Base-by-base conservation (phyloP, 2,797 vertebrate species). In the Epinephelus awoara region DNA sequence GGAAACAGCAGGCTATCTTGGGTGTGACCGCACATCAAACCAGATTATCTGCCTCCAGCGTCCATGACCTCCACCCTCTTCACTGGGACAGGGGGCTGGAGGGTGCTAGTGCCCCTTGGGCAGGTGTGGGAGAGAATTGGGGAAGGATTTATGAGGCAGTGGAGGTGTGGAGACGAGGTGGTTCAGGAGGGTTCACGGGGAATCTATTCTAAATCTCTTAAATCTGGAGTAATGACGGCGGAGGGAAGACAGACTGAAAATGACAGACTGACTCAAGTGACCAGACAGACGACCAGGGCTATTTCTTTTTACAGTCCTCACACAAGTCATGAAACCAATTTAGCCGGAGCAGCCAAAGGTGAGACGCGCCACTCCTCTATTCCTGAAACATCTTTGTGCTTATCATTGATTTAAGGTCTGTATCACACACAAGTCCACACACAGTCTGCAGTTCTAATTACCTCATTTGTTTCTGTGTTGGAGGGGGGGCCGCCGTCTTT, bases 401-500 rank as follows among this genome's bases (percentile, higher is more conserved):
- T 1, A 25, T 52, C 47, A 52, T 11, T 56, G 59, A 34, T 66
- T 54, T 67, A 13, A 17, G n/a, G 13, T 51, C 27, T 13, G 3
- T 6, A 38, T 2, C 18, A 50, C 2, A 29, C 27, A 27, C 29
- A 29, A 34, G 5, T 5, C 38, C 4, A 21, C 21, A 6, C 17
- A 18, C 2, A 21, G 29, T 18, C 25, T 61, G 27, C 14, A 27
- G 54, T 23, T 75, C 40, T 44, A 59, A 50, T 85, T 82, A 94
- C 94, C 92, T 94, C 91, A 6, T 82, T 84, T 72, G 77, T 79
- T 52, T 90, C 92, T 21, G 90, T 51, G 83, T 80, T 85, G 84
- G 90, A 83, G 50, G 89, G 85, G 0, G 92, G 87, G 5, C 87
- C 90, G 1, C 91, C 92, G 4, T 94, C 92, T 86, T 84, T 92